Conservation (phyloP, 2,888 invertebrate genomes). For the Andrena bicolor region DNA sequence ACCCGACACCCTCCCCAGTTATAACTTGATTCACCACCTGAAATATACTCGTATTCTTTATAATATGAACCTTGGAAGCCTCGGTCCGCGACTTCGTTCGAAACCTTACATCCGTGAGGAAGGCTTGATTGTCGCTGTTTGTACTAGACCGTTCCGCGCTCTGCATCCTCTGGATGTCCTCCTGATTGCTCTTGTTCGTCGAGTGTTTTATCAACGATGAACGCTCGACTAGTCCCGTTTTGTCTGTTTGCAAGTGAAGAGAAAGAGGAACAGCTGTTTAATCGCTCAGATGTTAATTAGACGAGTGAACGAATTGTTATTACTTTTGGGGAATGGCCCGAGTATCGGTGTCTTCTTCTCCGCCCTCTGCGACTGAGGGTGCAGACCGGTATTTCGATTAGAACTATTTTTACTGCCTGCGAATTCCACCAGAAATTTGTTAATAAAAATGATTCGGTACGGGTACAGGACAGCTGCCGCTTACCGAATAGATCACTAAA, state of each 20-base stretch:
- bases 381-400: conserved; percentile 81
- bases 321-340: conserved; percentile 91
- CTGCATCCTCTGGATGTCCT: conserved; percentile 89
- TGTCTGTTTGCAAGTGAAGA: conserved; percentile 76
- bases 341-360: conserved; percentile 87
- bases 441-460: neutral
- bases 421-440: conserved; percentile 29
- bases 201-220: conserved; percentile 95
- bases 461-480: conserved; percentile 11
- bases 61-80: neutral
- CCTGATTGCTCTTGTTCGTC: conserved; percentile 88
- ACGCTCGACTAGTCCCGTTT: conserved; percentile 94
- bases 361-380: conserved; percentile 85
- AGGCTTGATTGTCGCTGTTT: conserved; percentile 96
- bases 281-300: neutral
- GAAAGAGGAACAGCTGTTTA: neutral
- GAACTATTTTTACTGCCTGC: conserved; percentile 83
- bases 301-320: neutral
- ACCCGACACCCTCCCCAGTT: conserved; percentile 97
- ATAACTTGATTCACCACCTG: conserved; percentile 93
- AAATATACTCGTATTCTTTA: conserved; percentile 48
- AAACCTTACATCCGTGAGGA: conserved; percentile 93
- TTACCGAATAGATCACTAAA: conserved; percentile 96
- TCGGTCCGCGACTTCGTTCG: neutral
- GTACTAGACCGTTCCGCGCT: conserved; percentile 90